Evolutionary conservation across 2,888 invertebrate species (phyloP).

Genomic region (Apamea crenata): DNA sequence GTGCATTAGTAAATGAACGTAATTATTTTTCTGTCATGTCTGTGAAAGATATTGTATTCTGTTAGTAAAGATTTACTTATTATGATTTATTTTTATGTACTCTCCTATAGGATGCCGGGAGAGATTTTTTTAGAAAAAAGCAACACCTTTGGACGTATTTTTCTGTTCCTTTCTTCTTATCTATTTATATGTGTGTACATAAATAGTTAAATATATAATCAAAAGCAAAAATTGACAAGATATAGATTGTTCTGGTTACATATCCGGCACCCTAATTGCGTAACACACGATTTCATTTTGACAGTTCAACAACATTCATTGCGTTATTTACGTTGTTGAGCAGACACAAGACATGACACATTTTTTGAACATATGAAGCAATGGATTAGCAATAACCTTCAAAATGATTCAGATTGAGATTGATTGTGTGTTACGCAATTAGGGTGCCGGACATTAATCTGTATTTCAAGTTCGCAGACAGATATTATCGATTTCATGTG

Average conservation of each 20-base stretch:
- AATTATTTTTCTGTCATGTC: neutral
- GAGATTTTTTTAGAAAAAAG: neutral
- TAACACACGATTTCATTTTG: too few relatives aligned
- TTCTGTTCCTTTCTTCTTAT: neutral
- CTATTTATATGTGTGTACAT: neutral
- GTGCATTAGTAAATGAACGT: conserved; percentile 10
- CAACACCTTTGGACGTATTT: neutral
- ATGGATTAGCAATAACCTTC: too few relatives aligned
- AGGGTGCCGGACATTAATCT: conserved; percentile 52
- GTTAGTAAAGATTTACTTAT: neutral
- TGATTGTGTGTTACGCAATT: too few relatives aligned
- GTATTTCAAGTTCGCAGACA: conserved; percentile 71
- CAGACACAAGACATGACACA: too few relatives aligned
- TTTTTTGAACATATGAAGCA: too few relatives aligned
- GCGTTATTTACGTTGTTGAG: too few relatives aligned
- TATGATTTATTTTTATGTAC: neutral
- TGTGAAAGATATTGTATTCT: neutral
- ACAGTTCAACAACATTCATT: too few relatives aligned
- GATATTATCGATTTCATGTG: conserved; percentile 61
- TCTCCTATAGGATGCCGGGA: neutral
- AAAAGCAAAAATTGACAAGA: conserved; percentile 8
- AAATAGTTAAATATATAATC: neutral
- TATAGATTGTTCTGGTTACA: conserved; percentile 7
- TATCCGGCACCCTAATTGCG: too few relatives aligned
- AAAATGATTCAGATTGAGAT: too few relatives aligned